phyloP scores from a whole-genome alignment of 2,888 invertebrate species.

The Acholoe squamosa region DNA sequence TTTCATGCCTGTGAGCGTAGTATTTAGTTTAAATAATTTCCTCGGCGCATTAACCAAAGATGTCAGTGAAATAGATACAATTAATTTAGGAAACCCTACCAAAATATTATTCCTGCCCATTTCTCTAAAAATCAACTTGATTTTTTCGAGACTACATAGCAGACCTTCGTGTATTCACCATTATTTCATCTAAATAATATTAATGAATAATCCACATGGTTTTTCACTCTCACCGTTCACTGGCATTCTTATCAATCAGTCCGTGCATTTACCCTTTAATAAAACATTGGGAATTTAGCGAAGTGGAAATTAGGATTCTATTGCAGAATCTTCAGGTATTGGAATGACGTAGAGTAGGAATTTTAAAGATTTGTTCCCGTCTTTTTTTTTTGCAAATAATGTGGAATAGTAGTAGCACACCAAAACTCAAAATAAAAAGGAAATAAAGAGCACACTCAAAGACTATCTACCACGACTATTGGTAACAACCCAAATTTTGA shows the following conservation, averaged over 20 bases:
- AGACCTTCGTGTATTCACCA: constrained; percentile 19
- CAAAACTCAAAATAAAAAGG: neutral
- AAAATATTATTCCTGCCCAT: constrained; percentile 28
- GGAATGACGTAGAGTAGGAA: constrained; percentile 43
- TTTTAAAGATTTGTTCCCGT: constrained; percentile 25
- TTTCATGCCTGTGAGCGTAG: constrained; percentile 21
- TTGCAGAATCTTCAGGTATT: neutral
- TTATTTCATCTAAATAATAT: constrained; percentile 37
- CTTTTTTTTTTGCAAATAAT: neutral
- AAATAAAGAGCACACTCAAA: neutral
- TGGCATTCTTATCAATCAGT: constrained; percentile 24
- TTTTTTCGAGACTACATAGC: constrained; percentile 8
- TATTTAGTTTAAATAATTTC: neutral
- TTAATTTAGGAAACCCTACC: neutral
- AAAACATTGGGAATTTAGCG: constrained; percentile 14
- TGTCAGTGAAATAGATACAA: neutral
- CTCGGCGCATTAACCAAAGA: too few relatives aligned
- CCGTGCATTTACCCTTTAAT: neutral
- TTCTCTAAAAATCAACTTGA: neutral
- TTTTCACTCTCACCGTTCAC: constrained; percentile 17
- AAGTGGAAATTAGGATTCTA: constrained; percentile 21
- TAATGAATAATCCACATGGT: neutral
- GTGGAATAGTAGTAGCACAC: neutral
- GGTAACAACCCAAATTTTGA: neutral
- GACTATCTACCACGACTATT: constrained; percentile 9